Percentiles rank a stretch among this genome's conserved stretches.
Evolutionary conservation across 2,797 vertebrate genomes (phyloP).

Genomic region (Enteromius radiatus): DNA sequence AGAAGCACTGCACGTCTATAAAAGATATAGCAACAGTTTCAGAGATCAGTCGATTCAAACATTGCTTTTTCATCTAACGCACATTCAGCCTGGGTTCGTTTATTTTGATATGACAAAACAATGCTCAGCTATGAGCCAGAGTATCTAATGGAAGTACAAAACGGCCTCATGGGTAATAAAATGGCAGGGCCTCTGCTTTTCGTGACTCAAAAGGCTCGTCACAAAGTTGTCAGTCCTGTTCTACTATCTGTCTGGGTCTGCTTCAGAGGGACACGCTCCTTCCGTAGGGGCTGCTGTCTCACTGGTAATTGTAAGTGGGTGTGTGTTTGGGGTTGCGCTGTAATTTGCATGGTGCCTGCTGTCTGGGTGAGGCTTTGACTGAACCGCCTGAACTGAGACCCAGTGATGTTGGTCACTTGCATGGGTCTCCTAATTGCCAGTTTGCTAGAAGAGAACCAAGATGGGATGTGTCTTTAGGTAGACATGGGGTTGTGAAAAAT

Average conservation of each 20-base stretch:
- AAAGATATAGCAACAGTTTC: neutral
- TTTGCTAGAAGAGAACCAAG: slow-evolving; percentile 48
- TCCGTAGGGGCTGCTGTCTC: slow-evolving; percentile 61
- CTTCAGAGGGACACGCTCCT: slow-evolving; percentile 39
- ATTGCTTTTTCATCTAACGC: neutral
- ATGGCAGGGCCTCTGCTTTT: slow-evolving; percentile 13
- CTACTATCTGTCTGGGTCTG: slow-evolving; percentile 51
- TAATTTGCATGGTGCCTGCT: slow-evolving; percentile 65
- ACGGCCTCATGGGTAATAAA: slow-evolving; percentile 28
- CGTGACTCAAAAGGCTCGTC: slow-evolving; percentile 46
- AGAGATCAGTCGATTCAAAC: slow-evolving; percentile 1
- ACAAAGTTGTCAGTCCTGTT: slow-evolving; percentile 53
- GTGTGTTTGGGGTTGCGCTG: slow-evolving; percentile 64
- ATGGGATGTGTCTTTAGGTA: slow-evolving; percentile 49
- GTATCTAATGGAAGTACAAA: slow-evolving; percentile 28
- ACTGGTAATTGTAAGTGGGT: slow-evolving; percentile 66
- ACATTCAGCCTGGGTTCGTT: neutral
- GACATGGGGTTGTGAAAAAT: slow-evolving; percentile 3
- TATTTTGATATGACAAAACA: slow-evolving; percentile 17
- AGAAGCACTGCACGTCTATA: neutral
- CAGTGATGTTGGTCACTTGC: slow-evolving; percentile 57
- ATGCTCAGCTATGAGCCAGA: neutral
- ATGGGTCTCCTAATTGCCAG: slow-evolving; percentile 56
- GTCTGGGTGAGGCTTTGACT: slow-evolving; percentile 60
- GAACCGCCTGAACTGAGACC: slow-evolving; percentile 50